These are phyloP conservation scores for Asarcornis scutulata DNA, from an alignment of 2,113 vertebrate species.

Conservation along the genomic window DNA sequence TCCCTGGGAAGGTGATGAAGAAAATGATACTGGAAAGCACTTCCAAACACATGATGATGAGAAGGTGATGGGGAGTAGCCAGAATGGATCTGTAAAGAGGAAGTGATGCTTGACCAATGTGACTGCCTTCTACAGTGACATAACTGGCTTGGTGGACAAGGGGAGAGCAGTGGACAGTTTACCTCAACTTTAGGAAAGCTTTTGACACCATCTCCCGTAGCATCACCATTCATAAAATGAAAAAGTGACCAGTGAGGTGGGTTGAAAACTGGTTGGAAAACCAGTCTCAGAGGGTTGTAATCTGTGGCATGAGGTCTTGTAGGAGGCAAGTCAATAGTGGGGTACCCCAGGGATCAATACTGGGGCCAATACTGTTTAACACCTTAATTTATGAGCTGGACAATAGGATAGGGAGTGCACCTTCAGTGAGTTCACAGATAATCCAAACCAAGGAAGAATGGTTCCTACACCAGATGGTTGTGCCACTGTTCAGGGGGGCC, in stretches of 20 bases:
- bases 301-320: neutral
- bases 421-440: neutral
- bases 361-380: neutral
- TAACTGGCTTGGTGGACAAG: neutral
- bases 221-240: neutral
- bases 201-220: neutral
- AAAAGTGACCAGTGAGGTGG: neutral
- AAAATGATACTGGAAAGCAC: neutral
- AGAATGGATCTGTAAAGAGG: neutral
- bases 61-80: neutral
- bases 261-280: neutral
- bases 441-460: neutral
- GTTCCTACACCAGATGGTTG: neutral
- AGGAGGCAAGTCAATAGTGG: neutral
- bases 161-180: neutral
- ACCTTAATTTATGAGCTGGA: neutral
- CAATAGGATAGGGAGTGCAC: neutral
- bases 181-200: neutral
- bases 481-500: neutral
- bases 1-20: neutral
- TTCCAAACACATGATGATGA: neutral
- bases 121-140: neutral
- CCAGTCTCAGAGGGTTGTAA: neutral
- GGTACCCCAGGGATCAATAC: neutral
- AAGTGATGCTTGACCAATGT: neutral